Conservation (phyloP, 2,113 vertebrate genomes). For the Brachyistius frenatus region DNA sequence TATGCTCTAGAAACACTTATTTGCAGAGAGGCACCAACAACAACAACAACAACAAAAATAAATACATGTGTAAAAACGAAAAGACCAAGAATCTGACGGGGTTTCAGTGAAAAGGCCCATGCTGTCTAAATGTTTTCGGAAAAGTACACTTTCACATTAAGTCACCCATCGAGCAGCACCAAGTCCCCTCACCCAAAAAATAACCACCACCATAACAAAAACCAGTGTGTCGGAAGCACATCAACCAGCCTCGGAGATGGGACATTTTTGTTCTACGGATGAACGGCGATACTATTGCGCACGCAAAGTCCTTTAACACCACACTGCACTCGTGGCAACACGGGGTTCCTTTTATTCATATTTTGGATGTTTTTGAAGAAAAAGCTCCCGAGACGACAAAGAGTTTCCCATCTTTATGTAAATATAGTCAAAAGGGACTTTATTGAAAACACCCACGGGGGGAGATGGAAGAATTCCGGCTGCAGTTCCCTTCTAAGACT, state of each 20-base stretch:
- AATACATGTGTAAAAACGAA: constrained; percentile 59
- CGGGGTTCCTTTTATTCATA: constrained; percentile 17
- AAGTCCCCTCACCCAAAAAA: constrained; percentile 60
- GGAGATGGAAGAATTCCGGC: constrained; percentile 29
- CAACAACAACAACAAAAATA: constrained; percentile 52
- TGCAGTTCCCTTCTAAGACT: constrained; percentile 8
- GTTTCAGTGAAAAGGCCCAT: constrained; percentile 53
- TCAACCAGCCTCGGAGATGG: constrained; percentile 52
- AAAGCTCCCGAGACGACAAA: constrained; percentile 35
- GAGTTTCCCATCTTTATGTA: constrained; percentile 50
- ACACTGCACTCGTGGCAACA: constrained; percentile 66
- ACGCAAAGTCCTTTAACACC: constrained; percentile 61
- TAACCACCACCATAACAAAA: constrained; percentile 72
- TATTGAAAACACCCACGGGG: constrained; percentile 14
- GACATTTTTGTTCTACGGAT: constrained; percentile 55
- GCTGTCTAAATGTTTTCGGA: constrained; percentile 47
- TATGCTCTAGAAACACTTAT: constrained; percentile 47
- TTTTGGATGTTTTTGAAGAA: constrained; percentile 44
- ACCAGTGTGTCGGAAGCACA: constrained; percentile 71
- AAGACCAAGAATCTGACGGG: constrained; percentile 41
- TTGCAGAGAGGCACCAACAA: constrained; percentile 69
- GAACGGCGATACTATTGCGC: constrained; percentile 50
- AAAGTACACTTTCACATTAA: constrained; percentile 63
- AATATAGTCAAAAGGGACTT: constrained; percentile 35
- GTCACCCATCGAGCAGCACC: constrained; percentile 73